Evolutionary conservation across 2,797 vertebrate genomes (phyloP).

Genomic region (Scleropages formosus): DNA sequence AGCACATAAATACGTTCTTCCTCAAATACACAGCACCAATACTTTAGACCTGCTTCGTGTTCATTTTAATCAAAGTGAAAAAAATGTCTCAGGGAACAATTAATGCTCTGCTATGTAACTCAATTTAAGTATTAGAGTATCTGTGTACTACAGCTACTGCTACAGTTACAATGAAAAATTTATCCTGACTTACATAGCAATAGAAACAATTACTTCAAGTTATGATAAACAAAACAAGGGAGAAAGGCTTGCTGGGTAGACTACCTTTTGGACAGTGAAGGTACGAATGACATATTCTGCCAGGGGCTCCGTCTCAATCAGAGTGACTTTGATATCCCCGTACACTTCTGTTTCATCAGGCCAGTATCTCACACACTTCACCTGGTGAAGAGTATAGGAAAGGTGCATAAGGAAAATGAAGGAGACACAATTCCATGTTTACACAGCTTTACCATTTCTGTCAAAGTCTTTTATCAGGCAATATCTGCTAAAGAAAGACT

Average conservation of each 20-base stretch:
- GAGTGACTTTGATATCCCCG: constrained; percentile 92
- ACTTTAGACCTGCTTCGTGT: no score
- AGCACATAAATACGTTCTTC: background rate
- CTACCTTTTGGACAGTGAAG: constrained; percentile 96
- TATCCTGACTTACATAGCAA: no score
- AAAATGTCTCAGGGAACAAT: no score
- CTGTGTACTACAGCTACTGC: background rate
- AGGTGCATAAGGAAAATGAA: no score
- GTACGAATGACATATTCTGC: constrained; percentile 95
- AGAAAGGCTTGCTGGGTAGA: constrained; percentile 23
- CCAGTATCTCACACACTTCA: constrained; percentile 96
- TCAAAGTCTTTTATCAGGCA: no score
- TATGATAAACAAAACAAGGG: background rate
- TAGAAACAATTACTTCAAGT: background rate
- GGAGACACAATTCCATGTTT: no score
- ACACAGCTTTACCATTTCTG: no score
- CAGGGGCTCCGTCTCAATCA: constrained; percentile 92
- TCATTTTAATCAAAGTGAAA: no score
- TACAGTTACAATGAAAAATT: background rate
- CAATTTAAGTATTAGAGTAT: no score
- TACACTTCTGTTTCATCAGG: constrained; percentile 94
- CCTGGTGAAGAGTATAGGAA: constrained; percentile 61
- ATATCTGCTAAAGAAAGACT: no score
- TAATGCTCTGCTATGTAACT: no score
- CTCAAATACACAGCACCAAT: background rate